Conservation (phyloP, 1,140 invertebrate genomes). For the Nilaparvata lugens region DNA sequence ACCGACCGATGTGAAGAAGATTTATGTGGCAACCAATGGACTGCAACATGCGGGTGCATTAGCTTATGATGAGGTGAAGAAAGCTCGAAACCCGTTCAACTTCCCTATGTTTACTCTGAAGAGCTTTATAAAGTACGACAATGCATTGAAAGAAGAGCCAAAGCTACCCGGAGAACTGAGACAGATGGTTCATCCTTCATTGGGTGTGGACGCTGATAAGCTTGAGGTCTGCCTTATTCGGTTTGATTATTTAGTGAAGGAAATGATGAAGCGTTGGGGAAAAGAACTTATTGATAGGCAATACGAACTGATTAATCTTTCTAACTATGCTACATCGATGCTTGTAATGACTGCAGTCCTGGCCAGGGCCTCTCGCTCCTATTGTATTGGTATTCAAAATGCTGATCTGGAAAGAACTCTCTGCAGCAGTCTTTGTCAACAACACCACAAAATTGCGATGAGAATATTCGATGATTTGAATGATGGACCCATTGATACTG, state of each 20-base stretch:
- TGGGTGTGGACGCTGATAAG: conserved; percentile 36
- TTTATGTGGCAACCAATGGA: conserved; percentile 55
- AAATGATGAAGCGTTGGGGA: conserved; percentile 45
- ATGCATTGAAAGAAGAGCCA: conserved; percentile 36
- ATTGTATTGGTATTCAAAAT: conserved; percentile 61
- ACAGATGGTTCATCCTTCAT: conserved; percentile 53
- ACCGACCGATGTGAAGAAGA: conserved; percentile 61
- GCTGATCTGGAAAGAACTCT: conserved; percentile 45
- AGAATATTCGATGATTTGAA: not conserved
- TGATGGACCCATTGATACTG: not conserved
- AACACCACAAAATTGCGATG: not conserved
- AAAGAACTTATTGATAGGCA: conserved; percentile 53
- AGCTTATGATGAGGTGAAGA: conserved; percentile 43
- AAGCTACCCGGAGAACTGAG: conserved; percentile 41
- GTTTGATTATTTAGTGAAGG: conserved; percentile 45
- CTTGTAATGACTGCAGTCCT: conserved; percentile 68
- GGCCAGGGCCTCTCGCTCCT: conserved; percentile 64
- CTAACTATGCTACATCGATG: conserved; percentile 64
- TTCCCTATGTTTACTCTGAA: conserved; percentile 45
- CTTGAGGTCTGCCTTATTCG: conserved; percentile 48
- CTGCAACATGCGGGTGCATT: conserved; percentile 52
- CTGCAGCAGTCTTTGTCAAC: not conserved
- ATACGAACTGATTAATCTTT: conserved; percentile 59
- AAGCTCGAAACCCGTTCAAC: conserved; percentile 53
- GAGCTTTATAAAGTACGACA: conserved; percentile 22